Evolutionary conservation across 2,888 invertebrate species (phyloP), one percentile per base, ranked within the genome.

Genomic region (Stegophylla sp.): DNA sequence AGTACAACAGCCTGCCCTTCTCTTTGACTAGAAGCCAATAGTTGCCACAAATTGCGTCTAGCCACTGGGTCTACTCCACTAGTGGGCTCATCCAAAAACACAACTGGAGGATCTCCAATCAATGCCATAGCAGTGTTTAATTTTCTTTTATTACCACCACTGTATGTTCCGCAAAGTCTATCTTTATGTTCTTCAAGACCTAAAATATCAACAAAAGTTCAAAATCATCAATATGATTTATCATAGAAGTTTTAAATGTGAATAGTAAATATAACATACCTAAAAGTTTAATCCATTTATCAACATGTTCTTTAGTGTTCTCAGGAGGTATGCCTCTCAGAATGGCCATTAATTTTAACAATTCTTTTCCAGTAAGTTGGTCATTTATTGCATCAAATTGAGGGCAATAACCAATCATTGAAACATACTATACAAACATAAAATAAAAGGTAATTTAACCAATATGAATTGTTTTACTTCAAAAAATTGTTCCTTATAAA

Each of bases 331-430:
- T 89, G 0, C 95, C 95, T 5, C 94, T 89, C 71, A 96, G 87
- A 17, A 90, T 87, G 1, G 93, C 93, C 87, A 94, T 91, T 82
- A 93, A 88, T 66, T 86, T 87, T 67, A 97, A 87, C 85, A 93
- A 92, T 86, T 95, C 91, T 82, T 89, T 87, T 0, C 94, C 92
- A 12, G 94, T 93, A 86, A 95, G 89, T 84, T 92, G 91, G 79
- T 89, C 90, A 85, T 95, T 92, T 64, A 96, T 87, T 0, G 94
- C 94, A 87, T 93, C 92, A 86, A 92, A 92, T 88, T 97, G 97
- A 0, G 97, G 96, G 86, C 97, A 97, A 87, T 97, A 97, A 41
- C 96, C 95, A 85, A 96, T 90, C 82, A 90, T 88, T 75, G 89
- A 88, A 74, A 93, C 88, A 85, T 93, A 94, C 91, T 93, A n/a